These are phyloP conservation scores for Oryzias melastigma DNA, from an alignment of 2,113 vertebrate species.

Conservation along the genomic window DNA sequence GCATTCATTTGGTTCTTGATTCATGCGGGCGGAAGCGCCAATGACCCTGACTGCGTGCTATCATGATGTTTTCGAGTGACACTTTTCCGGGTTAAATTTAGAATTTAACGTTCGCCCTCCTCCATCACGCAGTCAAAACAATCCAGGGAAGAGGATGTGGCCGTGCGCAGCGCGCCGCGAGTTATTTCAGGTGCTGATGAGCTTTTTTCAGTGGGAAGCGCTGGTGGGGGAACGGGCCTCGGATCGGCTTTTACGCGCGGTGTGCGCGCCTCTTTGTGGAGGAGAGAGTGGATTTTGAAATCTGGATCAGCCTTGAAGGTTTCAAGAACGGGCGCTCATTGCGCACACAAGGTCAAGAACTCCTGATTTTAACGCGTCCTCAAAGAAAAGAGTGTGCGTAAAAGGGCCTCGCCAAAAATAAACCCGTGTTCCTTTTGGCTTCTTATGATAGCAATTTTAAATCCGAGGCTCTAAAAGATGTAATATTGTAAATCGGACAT, in stretches of 20 bases:
- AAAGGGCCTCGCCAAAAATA: too few species aligned
- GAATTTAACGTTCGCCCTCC: constrained; percentile 74
- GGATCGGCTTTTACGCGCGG: constrained; percentile 24
- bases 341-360: not conserved
- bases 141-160: constrained; percentile 82
- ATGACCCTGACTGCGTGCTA: constrained; percentile 76
- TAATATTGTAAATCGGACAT: not conserved
- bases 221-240: constrained; percentile 28
- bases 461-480: constrained; percentile 12
- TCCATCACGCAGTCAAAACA: constrained; percentile 80
- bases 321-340: not conserved
- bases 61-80: constrained; percentile 80
- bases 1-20: constrained; percentile 64
- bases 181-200: constrained; percentile 78
- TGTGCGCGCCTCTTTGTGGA: not conserved
- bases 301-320: too few species aligned
- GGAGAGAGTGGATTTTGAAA: not conserved
- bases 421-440: not conserved
- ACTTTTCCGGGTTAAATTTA: constrained; percentile 84
- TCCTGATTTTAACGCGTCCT: not conserved
- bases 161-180: constrained; percentile 57
- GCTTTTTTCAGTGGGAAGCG: constrained; percentile 55
- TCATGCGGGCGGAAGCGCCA: constrained; percentile 69
- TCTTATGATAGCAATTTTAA: not conserved
- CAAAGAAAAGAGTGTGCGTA: not conserved